Percentiles rank a stretch among this genome's conserved stretches.
phyloP scores from a whole-genome alignment of 1,140 invertebrate species.

The Psix sp. region DNA sequence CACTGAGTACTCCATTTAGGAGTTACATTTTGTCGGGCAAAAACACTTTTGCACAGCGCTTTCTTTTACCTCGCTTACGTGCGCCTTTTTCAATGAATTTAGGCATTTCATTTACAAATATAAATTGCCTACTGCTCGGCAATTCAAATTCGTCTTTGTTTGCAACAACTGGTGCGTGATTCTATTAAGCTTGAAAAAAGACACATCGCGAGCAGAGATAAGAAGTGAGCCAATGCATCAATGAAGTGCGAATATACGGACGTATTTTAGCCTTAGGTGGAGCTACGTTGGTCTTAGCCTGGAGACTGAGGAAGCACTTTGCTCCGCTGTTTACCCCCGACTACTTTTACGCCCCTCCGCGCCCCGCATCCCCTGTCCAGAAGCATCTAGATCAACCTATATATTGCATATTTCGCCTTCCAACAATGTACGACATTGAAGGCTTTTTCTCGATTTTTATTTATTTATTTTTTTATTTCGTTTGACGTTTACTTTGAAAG shows the following conservation, averaged over 20 bases:
- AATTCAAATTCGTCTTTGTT: too few species aligned
- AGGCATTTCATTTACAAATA: too few species aligned
- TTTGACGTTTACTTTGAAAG: constrained; percentile 4
- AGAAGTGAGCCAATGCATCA: constrained; percentile 9
- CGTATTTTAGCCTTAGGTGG: constrained; percentile 63
- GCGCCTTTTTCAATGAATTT: neutral
- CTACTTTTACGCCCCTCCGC: constrained; percentile 33
- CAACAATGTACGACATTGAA: constrained; percentile 31
- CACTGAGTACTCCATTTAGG: neutral
- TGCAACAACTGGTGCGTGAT: too few species aligned
- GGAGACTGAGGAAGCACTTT: constrained; percentile 69
- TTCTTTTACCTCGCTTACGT: neutral
- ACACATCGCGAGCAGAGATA: too few species aligned
- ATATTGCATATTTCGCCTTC: constrained; percentile 25
- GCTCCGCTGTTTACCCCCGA: constrained; percentile 63
- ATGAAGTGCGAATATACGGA: constrained; percentile 15
- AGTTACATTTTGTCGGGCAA: constrained; percentile 13
- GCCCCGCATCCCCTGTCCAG: constrained; percentile 28
- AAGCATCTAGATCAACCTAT: constrained; percentile 44
- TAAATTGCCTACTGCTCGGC: too few species aligned
- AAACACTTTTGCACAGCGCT: constrained; percentile 14
- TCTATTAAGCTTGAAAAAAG: too few species aligned
- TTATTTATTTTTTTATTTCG: constrained; percentile 35
- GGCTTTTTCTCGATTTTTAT: constrained; percentile 12
- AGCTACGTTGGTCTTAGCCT: constrained; percentile 52